Percentiles rank a stretch among this genome's conserved stretches.
Conservation (phyloP, 92 coral and sea anemone species). For the Parazoanthus atlanticus region DNA sequence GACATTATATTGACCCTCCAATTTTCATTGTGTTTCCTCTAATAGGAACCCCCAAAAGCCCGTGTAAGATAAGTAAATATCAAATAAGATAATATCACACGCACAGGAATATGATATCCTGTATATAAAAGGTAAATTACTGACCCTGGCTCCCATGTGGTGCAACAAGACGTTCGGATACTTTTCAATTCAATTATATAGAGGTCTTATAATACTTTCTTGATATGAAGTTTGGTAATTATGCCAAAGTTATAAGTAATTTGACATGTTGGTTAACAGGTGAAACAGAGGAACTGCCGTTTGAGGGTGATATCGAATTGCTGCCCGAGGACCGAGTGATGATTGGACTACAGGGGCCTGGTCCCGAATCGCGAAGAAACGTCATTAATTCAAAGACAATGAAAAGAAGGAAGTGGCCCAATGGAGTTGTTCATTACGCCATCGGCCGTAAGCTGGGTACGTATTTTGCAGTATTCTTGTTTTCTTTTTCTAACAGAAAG, state of each 20-base stretch:
- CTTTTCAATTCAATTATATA: not conserved
- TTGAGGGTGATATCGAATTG: conserved; percentile 24
- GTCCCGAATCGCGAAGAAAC: conserved; percentile 13
- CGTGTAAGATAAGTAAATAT: too few species aligned
- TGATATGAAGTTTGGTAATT: not conserved
- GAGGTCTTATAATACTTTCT: too few species aligned
- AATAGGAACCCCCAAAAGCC: too few species aligned
- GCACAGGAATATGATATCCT: too few species aligned
- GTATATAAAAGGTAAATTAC: too few species aligned
- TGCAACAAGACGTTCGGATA: not conserved
- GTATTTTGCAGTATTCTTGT: not conserved
- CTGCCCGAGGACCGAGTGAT: conserved; percentile 32
- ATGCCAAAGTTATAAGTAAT: not conserved
- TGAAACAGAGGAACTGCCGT: conserved; percentile 6
- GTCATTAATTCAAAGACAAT: conserved; percentile 9
- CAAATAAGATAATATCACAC: too few species aligned
- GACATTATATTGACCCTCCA: too few species aligned
- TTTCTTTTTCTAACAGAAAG: too few species aligned
- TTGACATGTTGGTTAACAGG: not conserved
- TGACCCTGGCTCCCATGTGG: too few species aligned
- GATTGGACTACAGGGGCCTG: conserved; percentile 8
- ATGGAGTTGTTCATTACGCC: conserved; percentile 28
- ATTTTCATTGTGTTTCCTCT: too few species aligned
- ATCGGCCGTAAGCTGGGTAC: conserved; percentile 4
- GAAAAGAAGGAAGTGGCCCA: conserved; percentile 18